Evolutionary conservation across 2,113 vertebrate species (phyloP), one percentile per base, ranked within the genome.

Genomic region (Actenoides hombroni): DNA sequence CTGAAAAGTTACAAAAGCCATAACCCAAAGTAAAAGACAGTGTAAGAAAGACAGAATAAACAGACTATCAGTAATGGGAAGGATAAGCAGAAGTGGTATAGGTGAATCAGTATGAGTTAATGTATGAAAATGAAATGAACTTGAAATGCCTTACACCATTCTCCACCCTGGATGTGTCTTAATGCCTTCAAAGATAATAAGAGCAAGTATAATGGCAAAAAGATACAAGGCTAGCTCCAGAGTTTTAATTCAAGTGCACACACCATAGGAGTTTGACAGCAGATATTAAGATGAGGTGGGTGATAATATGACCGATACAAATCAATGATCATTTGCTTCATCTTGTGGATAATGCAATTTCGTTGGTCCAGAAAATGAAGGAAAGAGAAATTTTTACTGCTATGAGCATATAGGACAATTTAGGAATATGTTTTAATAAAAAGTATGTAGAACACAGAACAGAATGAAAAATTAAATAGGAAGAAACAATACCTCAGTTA

Each of bases 161-260:
- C 9, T 39, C 8, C 14, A n/a, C 3, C 13, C 31, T 57, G 11
- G 7, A 33, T 61, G 21, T 69, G 7, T 10, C 21, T 73, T 71
- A 79, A 31, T 8, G 8, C 0, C 24, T 65, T 83, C 37, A 56
- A 76, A 39, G 4, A 1, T 21, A 68, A 4, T 13, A 59, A 61
- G 35, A 88, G 14, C 4, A 88, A 26, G 57, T 48, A 33, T 26
- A 65, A 49, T 16, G 13, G 29, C 6, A 81, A 48, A 86, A 68
- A 63, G 0, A 46, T 4, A 18, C 1, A 51, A 54, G 9, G 10
- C 3, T n/a, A 51, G 29, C 1, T 85, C 11, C 16, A 83, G 46
- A 59, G 8, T 9, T 75, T 40, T 78, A 4, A 11, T 33, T 81
- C 14, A 54, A 71, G 11, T 59, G 11, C 25, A 42, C 5, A 13